These are phyloP conservation scores for Aramus guarauna DNA, from an alignment of 2,113 vertebrate genomes.

Conservation along the genomic window DNA sequence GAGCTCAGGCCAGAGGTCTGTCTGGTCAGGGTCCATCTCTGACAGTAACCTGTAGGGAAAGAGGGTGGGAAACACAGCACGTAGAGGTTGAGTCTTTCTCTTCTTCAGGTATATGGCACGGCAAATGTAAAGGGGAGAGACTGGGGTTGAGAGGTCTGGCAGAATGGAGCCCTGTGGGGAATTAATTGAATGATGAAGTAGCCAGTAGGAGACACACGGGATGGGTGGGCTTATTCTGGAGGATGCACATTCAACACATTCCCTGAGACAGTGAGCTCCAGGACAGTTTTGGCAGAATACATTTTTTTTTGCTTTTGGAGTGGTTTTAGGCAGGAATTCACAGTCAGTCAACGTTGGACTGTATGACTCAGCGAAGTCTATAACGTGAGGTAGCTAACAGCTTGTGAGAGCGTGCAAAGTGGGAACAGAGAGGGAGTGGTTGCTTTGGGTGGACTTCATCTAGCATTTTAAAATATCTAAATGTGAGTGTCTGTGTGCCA, in stretches of 20 bases:
- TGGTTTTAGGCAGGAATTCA: neutral
- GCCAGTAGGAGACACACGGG: neutral
- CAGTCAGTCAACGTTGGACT: neutral
- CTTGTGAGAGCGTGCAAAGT: neutral
- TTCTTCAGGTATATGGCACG: neutral
- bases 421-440: neutral
- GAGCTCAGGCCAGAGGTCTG: neutral
- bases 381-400: neutral
- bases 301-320: neutral
- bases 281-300: neutral
- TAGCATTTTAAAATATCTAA: constrained; percentile 29
- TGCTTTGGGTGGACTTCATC: constrained; percentile 2
- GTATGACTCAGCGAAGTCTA: neutral
- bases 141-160: neutral
- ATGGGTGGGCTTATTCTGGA: neutral
- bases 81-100: neutral
- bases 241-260: neutral
- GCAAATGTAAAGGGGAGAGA: neutral
- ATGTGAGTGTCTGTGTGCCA: neutral
- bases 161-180: neutral
- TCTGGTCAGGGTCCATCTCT: neutral
- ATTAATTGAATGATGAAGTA: neutral
- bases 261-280: neutral
- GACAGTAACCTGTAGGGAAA: neutral
- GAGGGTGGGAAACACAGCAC: neutral